Conservation (phyloP, 2,888 invertebrate genomes). For the Drosophila seclusa region DNA sequence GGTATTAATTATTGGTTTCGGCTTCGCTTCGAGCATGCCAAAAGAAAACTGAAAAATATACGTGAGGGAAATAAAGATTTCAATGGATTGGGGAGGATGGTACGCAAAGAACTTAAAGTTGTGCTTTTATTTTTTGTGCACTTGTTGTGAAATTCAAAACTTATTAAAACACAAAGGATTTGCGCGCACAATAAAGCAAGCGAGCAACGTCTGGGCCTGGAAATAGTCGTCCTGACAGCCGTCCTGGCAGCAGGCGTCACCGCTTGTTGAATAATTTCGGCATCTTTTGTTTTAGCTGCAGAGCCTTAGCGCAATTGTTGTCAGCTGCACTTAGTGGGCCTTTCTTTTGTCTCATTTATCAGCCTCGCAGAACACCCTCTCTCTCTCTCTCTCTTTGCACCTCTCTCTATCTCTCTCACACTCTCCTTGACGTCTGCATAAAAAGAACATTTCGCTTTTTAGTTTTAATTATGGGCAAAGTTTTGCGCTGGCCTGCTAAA, state of each 20-base stretch:
- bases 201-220: constrained; percentile 36
- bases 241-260: constrained; percentile 55
- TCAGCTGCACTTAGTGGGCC: constrained; percentile 65
- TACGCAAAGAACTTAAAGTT: constrained; percentile 48
- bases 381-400: background rate
- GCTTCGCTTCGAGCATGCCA: constrained; percentile 51
- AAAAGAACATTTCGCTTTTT: constrained; percentile 67
- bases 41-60: constrained; percentile 23
- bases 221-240: constrained; percentile 35
- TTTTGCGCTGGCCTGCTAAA: constrained; percentile 65
- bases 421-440: constrained; percentile 31
- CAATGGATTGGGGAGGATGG: constrained; percentile 1
- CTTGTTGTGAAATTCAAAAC: constrained; percentile 67
- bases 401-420: background rate
- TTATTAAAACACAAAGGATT: constrained; percentile 69
- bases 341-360: constrained; percentile 28
- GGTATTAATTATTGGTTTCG: constrained; percentile 71
- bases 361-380: background rate
- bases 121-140: constrained; percentile 24
- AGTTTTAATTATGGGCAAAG: constrained; percentile 73
- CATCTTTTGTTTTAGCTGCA: constrained; percentile 64
- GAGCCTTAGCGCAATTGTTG: constrained; percentile 67
- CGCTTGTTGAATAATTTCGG: constrained; percentile 72
- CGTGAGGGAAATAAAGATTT: constrained; percentile 9
- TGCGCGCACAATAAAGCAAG: constrained; percentile 34